Base-by-base conservation (phyloP, 1,140 invertebrate species). In the Gryon sp. region DNA sequence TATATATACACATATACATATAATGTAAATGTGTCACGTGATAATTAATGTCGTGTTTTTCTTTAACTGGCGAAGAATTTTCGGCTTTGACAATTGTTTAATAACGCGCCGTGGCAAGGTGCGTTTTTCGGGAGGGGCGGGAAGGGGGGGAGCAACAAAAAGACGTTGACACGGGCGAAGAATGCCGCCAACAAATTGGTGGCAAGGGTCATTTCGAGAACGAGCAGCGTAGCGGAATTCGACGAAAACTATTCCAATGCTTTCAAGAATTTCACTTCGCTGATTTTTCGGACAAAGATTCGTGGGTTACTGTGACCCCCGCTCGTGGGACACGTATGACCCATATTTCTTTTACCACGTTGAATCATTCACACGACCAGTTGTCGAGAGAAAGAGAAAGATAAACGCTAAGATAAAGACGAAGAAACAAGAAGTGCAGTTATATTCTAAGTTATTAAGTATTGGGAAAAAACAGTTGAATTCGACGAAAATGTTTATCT, bases 181-280 rank as follows among this genome's bases (percentile, higher is more conserved):
- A 85, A 84, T 84, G 82, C 72, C 50, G 46, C 55, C 62, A 79
- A 82, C 83, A 85, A 85, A 85, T 85, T 84, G 75, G 74, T 80
- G 82, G 82, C 82, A 83, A 81, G 82, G 82, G 82, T 84, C 81
- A 84, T 68, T 76, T 72, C 45, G 68, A n/a, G 40, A 68, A 68
- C 45, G 69, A 78, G 73, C 76, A 59, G 46, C 63, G 66, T 45
- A 46, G 30, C 78, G 72, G 76, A 80, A 79, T 82, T 77, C 77
- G 55, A 24, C 43, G 40, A 11, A 7, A 63, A 65, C 52, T 74
- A 65, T 74, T 38, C 70, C 60, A 57, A 19, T 2, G 59, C 15
- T 73, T 75, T 72, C 53, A 62, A 70, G 69, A 80, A 72, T 53
- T 55, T 53, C 52, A 19, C 20, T 50, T 30, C 41, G 57, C 12